These are phyloP conservation scores for Pasiphila rectangulata DNA, from an alignment of 2,888 invertebrate species.

Conservation along the genomic window DNA sequence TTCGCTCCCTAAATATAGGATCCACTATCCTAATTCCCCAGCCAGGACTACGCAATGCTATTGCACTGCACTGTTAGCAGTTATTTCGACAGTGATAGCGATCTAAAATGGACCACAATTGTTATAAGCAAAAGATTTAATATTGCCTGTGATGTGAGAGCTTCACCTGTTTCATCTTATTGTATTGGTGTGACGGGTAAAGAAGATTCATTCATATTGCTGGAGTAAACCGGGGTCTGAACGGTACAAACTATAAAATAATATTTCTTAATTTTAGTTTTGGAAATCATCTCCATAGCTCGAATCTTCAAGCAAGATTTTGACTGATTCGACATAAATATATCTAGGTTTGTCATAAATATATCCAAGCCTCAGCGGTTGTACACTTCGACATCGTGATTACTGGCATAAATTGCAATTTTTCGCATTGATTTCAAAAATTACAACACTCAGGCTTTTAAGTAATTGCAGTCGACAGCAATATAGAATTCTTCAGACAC, in stretches of 20 bases:
- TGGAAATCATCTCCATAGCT: too few relatives aligned
- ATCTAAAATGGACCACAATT: slow-evolving; percentile 14
- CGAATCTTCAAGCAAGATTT: too few relatives aligned
- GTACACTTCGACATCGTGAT: too few relatives aligned
- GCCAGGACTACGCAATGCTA: background rate
- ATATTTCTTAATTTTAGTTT: too few relatives aligned
- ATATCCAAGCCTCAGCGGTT: too few relatives aligned
- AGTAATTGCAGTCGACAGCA: too few relatives aligned
- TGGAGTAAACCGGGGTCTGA: background rate
- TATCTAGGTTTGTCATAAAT: too few relatives aligned
- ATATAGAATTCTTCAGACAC: too few relatives aligned
- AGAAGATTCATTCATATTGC: slow-evolving; percentile 15
- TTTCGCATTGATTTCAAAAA: too few relatives aligned
- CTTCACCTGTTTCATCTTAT: slow-evolving; percentile 15
- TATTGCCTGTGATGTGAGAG: slow-evolving; percentile 4
- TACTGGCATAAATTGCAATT: too few relatives aligned
- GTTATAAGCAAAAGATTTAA: background rate
- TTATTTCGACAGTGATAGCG: background rate
- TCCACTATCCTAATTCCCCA: background rate
- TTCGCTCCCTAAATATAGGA: background rate
- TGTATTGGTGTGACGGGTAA: background rate
- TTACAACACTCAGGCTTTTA: too few relatives aligned
- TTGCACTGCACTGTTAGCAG: slow-evolving; percentile 1
- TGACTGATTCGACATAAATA: too few relatives aligned
- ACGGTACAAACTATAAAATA: background rate